Conservation (phyloP, 2,888 invertebrate genomes). For the Sussaba pulchella region DNA sequence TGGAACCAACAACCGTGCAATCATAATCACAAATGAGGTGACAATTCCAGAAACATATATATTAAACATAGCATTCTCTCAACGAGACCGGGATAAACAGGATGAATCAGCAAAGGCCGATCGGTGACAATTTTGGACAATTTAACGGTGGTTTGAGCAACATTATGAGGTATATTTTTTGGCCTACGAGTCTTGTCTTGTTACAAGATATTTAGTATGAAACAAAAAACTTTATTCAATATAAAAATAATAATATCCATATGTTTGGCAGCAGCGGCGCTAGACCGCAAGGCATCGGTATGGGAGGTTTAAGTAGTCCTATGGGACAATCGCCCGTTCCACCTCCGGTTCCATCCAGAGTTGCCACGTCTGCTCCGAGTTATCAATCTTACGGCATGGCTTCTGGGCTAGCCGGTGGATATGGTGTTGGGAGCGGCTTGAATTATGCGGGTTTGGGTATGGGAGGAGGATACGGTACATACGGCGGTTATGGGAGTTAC, state of each 20-base stretch:
- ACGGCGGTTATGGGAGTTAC: slow-evolving; percentile 77
- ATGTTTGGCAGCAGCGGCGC: not conserved
- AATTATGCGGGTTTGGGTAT: slow-evolving; percentile 61
- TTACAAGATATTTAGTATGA: no score
- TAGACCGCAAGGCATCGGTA: not conserved
- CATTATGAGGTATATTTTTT: slow-evolving; percentile 71
- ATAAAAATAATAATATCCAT: not conserved
- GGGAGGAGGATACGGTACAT: slow-evolving; percentile 76
- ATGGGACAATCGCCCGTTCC: slow-evolving; percentile 52
- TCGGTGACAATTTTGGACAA: slow-evolving; percentile 70
- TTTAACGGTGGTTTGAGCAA: slow-evolving; percentile 74
- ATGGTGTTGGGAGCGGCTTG: slow-evolving; percentile 69
- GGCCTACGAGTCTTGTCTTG: no score
- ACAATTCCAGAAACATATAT: not conserved
- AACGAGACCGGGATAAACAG: not conserved
- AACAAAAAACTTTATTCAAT: not conserved
- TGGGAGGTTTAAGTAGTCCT: slow-evolving; percentile 17
- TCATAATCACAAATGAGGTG: not conserved
- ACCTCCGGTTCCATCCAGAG: slow-evolving; percentile 80
- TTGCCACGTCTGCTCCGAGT: slow-evolving; percentile 64
- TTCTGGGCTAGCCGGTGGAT: slow-evolving; percentile 55
- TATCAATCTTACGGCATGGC: slow-evolving; percentile 74
- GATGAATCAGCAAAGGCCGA: slow-evolving; percentile 71
- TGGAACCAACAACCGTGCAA: not conserved
- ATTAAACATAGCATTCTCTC: not conserved